These are phyloP conservation scores for Zaprionus kolodkinae DNA, from an alignment of 1,140 invertebrate genomes.

Conservation along the genomic window DNA sequence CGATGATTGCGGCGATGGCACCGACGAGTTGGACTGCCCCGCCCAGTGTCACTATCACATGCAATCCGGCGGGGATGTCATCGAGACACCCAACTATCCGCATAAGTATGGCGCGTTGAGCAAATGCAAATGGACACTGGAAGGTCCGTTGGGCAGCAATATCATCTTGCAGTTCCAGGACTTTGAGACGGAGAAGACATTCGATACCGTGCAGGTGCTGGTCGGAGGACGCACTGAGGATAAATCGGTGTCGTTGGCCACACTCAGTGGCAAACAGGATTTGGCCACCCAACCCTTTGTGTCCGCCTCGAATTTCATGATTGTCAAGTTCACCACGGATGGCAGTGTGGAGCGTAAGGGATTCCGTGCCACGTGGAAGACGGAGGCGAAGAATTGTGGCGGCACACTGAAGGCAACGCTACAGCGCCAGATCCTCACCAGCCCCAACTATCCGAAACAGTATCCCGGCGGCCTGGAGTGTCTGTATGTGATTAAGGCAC, in stretches of 20 bases:
- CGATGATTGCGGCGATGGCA: conserved; percentile 96
- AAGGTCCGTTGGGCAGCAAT: conserved; percentile 97
- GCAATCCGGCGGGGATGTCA: conserved; percentile 96
- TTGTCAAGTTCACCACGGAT: conserved; percentile 97
- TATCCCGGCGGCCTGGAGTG: conserved; percentile 98
- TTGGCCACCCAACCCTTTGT: conserved; percentile 93
- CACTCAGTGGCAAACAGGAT: conserved; percentile 95
- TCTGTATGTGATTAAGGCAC: conserved; percentile 95
- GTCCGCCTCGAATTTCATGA: conserved; percentile 98
- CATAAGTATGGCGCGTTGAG: conserved; percentile 95
- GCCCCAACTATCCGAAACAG: conserved; percentile 95
- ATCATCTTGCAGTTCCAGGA: conserved; percentile 97
- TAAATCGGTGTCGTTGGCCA: conserved; percentile 95
- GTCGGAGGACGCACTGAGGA: conserved; percentile 97
- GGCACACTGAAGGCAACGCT: conserved; percentile 92
- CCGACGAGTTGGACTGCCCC: conserved; percentile 96
- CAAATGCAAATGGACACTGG: conserved; percentile 98
- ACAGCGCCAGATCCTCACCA: conserved; percentile 92
- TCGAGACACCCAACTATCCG: conserved; percentile 97
- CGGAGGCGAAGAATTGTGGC: conserved; percentile 95
- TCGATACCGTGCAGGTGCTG: conserved; percentile 97
- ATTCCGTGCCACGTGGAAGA: conserved; percentile 97
- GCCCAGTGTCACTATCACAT: conserved; percentile 95
- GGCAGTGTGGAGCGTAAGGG: conserved; percentile 96
- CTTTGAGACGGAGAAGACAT: conserved; percentile 98